Evolutionary conservation across 2,888 invertebrate species (phyloP), one percentile per base, ranked within the genome.

Genomic region (Limnephilus lunatus): DNA sequence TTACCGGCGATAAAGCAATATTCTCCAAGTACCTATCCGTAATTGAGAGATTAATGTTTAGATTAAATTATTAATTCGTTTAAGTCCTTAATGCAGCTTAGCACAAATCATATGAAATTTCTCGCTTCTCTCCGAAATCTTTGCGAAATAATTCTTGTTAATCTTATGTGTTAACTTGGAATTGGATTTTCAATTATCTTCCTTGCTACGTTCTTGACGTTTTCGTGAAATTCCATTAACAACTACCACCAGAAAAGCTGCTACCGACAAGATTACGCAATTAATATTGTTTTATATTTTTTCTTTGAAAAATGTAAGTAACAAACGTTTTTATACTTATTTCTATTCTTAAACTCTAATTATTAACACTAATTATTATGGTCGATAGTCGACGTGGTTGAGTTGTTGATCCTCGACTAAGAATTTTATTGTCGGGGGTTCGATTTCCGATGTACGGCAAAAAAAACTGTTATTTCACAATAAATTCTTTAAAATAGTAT

Each of bases 101-200:
- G 68, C n/a, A 68, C n/a, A 68, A 68, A 68, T 68, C 68, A 68
- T 68, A 68, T 68, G 25, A 68, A 68, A 68, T 68, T 68, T n/a
- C 68, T 68, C 68, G 68, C n/a, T 68, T 68, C 68, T 25, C 68
- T 68, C 25, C n/a, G 68, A 68, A 68, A 68, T 68, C 68, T 68
- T 25, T 68, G 68, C 68, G n/a, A 68, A 68, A 68, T 68, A 68
- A 68, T n/a, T 68, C 68, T n/a, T 68, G 68, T 68, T 68, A 68
- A 68, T 68, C 68, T 68, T 68, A 68, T 25, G 32, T 32, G 82
- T 82, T 31, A 82, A 32, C 82, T 82, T 9, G 14, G 5, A 82
- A 82, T 82, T 82, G 30, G 32, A 82, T 82, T 82, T 82, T 82
- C 82, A 82, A 82, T 82, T 82, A 82, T 82, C 82, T 82, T 82